Evolutionary conservation across 2,113 vertebrate species (phyloP), one percentile per base, ranked within the genome.

Genomic region (Macrotus californicus): DNA sequence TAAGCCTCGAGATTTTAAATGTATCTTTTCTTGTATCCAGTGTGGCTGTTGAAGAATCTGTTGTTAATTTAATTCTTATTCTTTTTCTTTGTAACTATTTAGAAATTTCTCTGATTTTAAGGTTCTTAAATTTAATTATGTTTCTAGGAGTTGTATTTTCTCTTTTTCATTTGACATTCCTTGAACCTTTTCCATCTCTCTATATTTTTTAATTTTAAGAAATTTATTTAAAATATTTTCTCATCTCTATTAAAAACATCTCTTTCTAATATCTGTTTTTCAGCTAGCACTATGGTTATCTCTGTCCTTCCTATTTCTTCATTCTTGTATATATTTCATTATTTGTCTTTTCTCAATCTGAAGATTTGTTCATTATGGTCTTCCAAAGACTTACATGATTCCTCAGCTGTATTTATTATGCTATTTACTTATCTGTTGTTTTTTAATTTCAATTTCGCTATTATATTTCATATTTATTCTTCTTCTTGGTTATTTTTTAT

Each of bases 191-290:
- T 59, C 36, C 50, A 67, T 48, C 43, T 75, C 54, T 81, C 93
- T 19, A n/a, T 86, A 7, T 72, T 26, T 79, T 97, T 56, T 87
- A 64, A 75, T 80, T 94, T 89, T 70, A 70, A 95, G 18, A 80
- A 83, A 56, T 59, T 5, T 21, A 52, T 80, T 54, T 87, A 14
- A 94, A 82, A 64, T 90, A 89, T 48, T 52, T 75, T 87, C 34
- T 87, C 43, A 64, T 59, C 24, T 72, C 22, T 24, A 29, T 76
- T 80, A 61, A 56, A 82, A 70, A 13, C 22, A 48, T 82, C 4
- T 73, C 5, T 80, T 46, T 73, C 43, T 82, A 34, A 85, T 22
- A 66, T 46, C 3, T 52, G 5, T 34, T 94, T 93, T 86, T 21
- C 22, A 94, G n/a, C 26, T 48, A 70, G 77, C 54, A 41, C 21